These are phyloP conservation scores for Sesia bembeciformis DNA, from an alignment of 2,888 invertebrate species.

Conservation along the genomic window DNA sequence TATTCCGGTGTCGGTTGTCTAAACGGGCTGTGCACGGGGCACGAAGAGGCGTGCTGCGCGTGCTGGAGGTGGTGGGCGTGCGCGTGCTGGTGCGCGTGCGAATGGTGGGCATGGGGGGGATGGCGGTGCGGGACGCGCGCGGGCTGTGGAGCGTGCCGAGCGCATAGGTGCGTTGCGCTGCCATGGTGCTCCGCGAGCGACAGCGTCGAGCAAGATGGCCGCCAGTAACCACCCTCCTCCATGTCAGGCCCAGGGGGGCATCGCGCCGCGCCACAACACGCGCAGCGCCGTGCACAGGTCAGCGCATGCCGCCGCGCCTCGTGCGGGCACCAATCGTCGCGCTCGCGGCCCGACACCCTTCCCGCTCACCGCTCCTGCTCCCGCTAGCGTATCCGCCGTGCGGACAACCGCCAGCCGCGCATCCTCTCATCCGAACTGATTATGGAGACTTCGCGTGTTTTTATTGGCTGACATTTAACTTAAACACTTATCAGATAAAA, in stretches of 20 bases:
- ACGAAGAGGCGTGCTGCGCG: slow-evolving; percentile 69
- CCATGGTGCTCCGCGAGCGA: slow-evolving; percentile 67
- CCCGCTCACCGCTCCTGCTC: slow-evolving; percentile 38
- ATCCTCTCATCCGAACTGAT: slow-evolving; percentile 53
- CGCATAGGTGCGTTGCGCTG: slow-evolving; percentile 62
- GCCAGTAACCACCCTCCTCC: slow-evolving; percentile 70
- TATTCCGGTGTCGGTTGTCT: slow-evolving; percentile 74
- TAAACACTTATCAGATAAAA: slow-evolving; percentile 1
- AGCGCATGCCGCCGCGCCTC: slow-evolving; percentile 70
- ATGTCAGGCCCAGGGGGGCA: slow-evolving; percentile 63
- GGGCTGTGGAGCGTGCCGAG: slow-evolving; percentile 57
- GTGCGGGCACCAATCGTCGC: slow-evolving; percentile 71
- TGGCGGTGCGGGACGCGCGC: slow-evolving; percentile 55
- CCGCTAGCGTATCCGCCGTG: slow-evolving; percentile 56
- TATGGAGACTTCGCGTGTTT: slow-evolving; percentile 17
- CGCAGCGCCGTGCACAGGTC: slow-evolving; percentile 71
- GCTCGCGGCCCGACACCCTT: slow-evolving; percentile 73
- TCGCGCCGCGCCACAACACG: slow-evolving; percentile 72
- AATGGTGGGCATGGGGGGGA: slow-evolving; percentile 39
- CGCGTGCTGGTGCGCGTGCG: slow-evolving; percentile 42
- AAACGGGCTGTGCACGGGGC: slow-evolving; percentile 85
- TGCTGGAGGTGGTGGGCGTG: slow-evolving; percentile 66
- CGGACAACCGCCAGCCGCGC: slow-evolving; percentile 48
- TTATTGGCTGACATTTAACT: slow-evolving; percentile 11
- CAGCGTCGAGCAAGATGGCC: slow-evolving; percentile 69